Conservation (phyloP, 92 coral and sea anemone species). For the Umimayanthus kanabou region DNA sequence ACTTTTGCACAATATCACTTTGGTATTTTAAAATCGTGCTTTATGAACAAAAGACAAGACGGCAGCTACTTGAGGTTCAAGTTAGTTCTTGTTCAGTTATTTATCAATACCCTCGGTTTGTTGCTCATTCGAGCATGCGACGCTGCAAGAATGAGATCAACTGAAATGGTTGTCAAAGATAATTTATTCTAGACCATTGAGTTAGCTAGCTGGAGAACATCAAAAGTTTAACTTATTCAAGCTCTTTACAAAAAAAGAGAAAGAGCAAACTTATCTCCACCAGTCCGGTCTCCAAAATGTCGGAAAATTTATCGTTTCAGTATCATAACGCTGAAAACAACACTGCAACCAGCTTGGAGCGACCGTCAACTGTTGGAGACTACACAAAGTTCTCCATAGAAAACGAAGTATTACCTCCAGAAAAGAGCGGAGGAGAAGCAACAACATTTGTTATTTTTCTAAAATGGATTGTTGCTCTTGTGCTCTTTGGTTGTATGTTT, state of each 20-base stretch:
- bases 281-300: not conserved
- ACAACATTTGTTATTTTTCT: slow-evolving; percentile 18
- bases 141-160: not conserved
- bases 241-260: not conserved
- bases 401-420: slow-evolving; percentile 36
- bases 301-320: slow-evolving; percentile 15
- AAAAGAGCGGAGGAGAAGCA: slow-evolving; percentile 27
- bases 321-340: slow-evolving; percentile 2
- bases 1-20: not conserved
- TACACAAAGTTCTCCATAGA: slow-evolving; percentile 30
- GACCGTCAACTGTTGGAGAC: slow-evolving; percentile 10
- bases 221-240: not conserved
- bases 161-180: not conserved
- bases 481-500: slow-evolving; percentile 29
- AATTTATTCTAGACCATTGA: not conserved
- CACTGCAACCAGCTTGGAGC: not conserved
- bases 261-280: not conserved
- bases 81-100: not conserved
- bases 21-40: not conserved
- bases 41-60: not conserved
- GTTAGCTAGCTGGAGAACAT: no score
- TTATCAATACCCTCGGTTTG: not conserved
- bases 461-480: slow-evolving; percentile 32
- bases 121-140: not conserved
- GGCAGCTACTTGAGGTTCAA: not conserved